Evolutionary conservation across 2,113 vertebrate species (phyloP).

Genomic region (Cinclus mexicanus): DNA sequence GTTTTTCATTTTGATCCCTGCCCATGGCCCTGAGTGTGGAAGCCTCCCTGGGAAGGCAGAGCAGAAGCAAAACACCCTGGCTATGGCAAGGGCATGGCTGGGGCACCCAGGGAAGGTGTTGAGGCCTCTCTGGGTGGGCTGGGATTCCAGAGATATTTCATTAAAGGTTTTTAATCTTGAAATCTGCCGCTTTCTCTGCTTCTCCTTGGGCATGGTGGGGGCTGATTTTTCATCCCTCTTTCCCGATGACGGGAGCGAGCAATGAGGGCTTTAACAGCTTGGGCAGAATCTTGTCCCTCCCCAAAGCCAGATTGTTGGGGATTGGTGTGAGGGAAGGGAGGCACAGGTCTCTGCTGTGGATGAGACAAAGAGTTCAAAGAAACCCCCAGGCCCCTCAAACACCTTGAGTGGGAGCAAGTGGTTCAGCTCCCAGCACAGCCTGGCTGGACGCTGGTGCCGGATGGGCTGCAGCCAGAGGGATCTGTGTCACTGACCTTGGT

Average conservation of each 20-base stretch:
- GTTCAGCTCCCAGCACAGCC: background rate
- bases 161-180: fast-evolving
- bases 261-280: background rate
- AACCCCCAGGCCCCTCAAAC: background rate
- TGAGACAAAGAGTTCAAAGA: fast-evolving
- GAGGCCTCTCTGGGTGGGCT: background rate
- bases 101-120: background rate
- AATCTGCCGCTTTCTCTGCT: background rate
- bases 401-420: fast-evolving
- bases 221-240: background rate
- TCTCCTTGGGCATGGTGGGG: background rate
- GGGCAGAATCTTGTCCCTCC: background rate
- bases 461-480: background rate
- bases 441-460: fast-evolving
- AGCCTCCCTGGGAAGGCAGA: background rate
- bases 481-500: background rate
- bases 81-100: background rate
- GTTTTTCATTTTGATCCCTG: background rate
- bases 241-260: background rate
- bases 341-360: fast-evolving
- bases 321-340: fast-evolving
- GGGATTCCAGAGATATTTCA: background rate
- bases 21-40: background rate
- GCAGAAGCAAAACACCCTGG: fast-evolving
- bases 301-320: background rate